Evolutionary conservation across 1,140 invertebrate genomes (phyloP).

Genomic region (Scaptomyza graminum): DNA sequence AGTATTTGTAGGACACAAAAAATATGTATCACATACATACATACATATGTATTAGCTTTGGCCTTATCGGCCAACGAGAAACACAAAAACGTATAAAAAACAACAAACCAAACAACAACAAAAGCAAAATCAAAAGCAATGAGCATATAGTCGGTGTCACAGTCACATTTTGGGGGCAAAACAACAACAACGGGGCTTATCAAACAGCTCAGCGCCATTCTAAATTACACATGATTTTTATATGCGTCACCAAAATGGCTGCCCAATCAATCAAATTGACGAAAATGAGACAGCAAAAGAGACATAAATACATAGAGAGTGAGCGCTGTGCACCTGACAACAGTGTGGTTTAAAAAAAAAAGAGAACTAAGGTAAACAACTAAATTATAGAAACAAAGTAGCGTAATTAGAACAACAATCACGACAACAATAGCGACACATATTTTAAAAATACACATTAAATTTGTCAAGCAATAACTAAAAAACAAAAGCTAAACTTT

Average conservation of each 20-base stretch:
- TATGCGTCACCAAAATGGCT: slow-evolving; percentile 70
- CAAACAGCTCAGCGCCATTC: slow-evolving; percentile 47
- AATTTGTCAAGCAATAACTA: slow-evolving; percentile 49
- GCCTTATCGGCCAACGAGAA: slow-evolving; percentile 15
- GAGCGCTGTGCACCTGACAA: slow-evolving; percentile 58
- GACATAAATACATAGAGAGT: slow-evolving; percentile 25
- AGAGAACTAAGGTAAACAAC: slow-evolving; percentile 37
- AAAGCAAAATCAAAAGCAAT: slow-evolving; percentile 33
- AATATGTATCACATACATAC: slow-evolving; percentile 14
- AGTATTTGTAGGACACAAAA: slow-evolving; percentile 12
- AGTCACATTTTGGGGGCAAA: slow-evolving; percentile 24
- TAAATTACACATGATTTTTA: slow-evolving; percentile 53
- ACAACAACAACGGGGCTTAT: slow-evolving; percentile 45
- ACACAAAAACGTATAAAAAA: neutral
- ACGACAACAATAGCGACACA: slow-evolving; percentile 33
- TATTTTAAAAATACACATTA: slow-evolving; percentile 21
- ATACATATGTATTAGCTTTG: slow-evolving; percentile 7
- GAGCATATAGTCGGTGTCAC: slow-evolving; percentile 22
- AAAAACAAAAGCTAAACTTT: slow-evolving; percentile 52
- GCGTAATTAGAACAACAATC: slow-evolving; percentile 28
- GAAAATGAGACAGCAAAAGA: slow-evolving; percentile 24
- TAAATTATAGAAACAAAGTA: slow-evolving; percentile 40
- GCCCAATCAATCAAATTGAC: slow-evolving; percentile 68
- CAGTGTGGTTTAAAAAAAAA: slow-evolving; percentile 45
- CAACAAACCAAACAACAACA: slow-evolving; percentile 4